Conservation (phyloP, 64 coral and sea anemone genomes). For the Porites australiensis region DNA sequence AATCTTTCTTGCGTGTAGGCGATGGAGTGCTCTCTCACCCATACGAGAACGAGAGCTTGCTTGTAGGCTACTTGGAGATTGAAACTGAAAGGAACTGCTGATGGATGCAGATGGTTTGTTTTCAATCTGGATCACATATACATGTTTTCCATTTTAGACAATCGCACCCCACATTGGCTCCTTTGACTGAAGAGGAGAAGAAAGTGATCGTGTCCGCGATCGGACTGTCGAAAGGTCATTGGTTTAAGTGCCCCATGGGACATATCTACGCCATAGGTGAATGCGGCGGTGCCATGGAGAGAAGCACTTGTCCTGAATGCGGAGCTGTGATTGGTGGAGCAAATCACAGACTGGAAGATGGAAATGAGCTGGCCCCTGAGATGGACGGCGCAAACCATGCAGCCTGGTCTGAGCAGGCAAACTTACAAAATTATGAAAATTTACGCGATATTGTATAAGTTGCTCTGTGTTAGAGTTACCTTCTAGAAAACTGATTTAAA, state of each 20-base stretch:
- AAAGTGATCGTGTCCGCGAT: slow-evolving; percentile 80
- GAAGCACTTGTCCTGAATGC: slow-evolving; percentile 81
- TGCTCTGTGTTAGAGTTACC: no score
- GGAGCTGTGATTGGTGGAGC: background rate
- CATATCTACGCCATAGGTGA: slow-evolving; percentile 89
- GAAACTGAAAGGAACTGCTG: no score
- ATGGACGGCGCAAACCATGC: slow-evolving; percentile 81
- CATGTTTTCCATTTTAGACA: background rate
- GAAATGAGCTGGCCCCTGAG: slow-evolving; percentile 79
- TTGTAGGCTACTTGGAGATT: no score
- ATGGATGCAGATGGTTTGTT: background rate
- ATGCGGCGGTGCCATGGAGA: slow-evolving; percentile 92
- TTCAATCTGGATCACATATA: background rate
- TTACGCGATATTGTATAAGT: no score
- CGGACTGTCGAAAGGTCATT: slow-evolving; percentile 77
- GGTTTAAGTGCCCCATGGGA: slow-evolving; percentile 85
- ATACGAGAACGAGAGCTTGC: no score
- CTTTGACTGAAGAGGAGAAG: slow-evolving; percentile 68
- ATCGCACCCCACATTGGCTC: background rate
- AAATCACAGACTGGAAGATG: slow-evolving; percentile 60
- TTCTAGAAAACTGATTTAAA: no score
- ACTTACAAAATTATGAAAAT: slow-evolving; percentile 80
- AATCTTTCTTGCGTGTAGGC: no score
- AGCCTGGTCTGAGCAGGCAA: slow-evolving; percentile 95
- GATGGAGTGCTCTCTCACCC: no score